Percentiles rank a stretch among this genome's conserved stretches.
Conservation (phyloP, 2,797 vertebrate genomes). For the Enteromius radiatus region DNA sequence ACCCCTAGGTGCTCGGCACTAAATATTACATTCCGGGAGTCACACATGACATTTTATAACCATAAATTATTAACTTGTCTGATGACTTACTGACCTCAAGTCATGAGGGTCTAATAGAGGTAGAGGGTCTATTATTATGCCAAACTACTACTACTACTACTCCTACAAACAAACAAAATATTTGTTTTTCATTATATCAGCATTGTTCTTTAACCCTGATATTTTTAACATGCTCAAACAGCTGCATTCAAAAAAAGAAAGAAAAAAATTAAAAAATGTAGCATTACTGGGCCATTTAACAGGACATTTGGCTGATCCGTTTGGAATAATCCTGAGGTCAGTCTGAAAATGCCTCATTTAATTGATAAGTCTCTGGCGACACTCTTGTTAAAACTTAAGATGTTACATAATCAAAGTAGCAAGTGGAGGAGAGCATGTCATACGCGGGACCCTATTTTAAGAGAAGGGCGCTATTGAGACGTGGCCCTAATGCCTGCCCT, state of each 20-base stretch:
- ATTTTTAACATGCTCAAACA: not conserved
- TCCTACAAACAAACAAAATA: not conserved
- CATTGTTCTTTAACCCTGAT: not conserved
- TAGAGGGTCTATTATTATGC: not conserved
- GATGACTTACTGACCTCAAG: not conserved
- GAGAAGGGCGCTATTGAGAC: constrained; percentile 41
- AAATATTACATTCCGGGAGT: not conserved
- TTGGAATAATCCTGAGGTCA: not conserved
- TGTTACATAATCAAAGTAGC: constrained; percentile 27
- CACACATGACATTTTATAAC: not conserved
- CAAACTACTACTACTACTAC: not conserved
- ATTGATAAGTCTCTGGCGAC: constrained; percentile 16
- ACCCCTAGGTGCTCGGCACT: too few relatives aligned
- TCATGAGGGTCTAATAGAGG: not conserved
- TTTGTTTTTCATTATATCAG: not conserved
- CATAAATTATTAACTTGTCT: not conserved
- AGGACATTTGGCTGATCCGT: constrained; percentile 15
- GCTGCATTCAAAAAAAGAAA: not conserved
- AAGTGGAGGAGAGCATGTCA: constrained; percentile 14
- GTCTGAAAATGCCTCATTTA: not conserved
- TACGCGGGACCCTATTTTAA: constrained; percentile 42
- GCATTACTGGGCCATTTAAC: not conserved
- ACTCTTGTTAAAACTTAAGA: constrained; percentile 17
- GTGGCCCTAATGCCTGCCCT: constrained; percentile 51
- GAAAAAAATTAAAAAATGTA: not conserved